Base-by-base conservation (phyloP, 2,888 invertebrate genomes). In the Neoscelio sp. region DNA sequence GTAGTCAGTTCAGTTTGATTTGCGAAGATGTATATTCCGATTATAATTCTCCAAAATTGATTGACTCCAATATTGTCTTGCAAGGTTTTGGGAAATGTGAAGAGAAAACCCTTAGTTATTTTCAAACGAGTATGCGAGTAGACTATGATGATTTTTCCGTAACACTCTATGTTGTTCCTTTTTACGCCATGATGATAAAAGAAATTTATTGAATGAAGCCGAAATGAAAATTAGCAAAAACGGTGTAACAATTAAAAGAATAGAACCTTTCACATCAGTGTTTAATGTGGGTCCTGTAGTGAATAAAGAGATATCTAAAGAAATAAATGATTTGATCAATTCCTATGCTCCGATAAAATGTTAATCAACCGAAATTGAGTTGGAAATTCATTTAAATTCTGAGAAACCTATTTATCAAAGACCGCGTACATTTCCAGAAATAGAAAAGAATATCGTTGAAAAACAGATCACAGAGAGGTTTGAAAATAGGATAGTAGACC, bases 371-470 rank as follows among this genome's bases (percentile, higher is more conserved):
- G 74, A 73, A 10, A 70, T 84, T 12, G 73, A 84, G 18, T 82
- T 85, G 73, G 80, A 67, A 56, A 83, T 87, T 40, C 44, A 85
- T 18, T 18, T 86, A 5, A 80, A 78, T 50, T 82, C 83, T 60
- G 84, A 85, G 13, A 60, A 52, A 8, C 85, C 85, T 0, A 80
- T 86, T 46, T 81, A 78, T 23, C 42, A 78, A 26, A 64, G 74
- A 48, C 84, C 82, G 2, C 64, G 83, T 38, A 56, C 82, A 38
- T 73, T 85, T 40, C 40, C 44, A 8, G 20, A 33, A 23, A 13
- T 13, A 2, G 64, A 64, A 50, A 33, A 23, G 12, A 15, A 64
- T 17, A 18, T 46, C 7, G 64, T 64, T 8, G 64, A 64, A 6
- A 30, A 35, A 1, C 48, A 64, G 12, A 28, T 64, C 2, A 13